Evolutionary conservation across 2,888 invertebrate species (phyloP).

Genomic region (Nymphalis c-album): DNA sequence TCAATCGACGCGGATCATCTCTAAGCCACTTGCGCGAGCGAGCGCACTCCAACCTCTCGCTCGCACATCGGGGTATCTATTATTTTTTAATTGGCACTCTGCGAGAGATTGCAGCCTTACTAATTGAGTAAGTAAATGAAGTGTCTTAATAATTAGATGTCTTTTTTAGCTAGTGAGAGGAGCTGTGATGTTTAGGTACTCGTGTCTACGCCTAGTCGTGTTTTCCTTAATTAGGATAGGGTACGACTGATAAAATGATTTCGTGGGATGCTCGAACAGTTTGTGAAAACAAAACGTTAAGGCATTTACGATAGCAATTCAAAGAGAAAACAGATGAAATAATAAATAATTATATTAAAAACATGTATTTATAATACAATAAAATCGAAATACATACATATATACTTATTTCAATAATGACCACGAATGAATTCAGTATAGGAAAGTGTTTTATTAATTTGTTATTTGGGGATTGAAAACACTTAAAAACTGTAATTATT

Average conservation of each 20-base stretch:
- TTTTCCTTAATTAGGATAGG: conserved; percentile 42
- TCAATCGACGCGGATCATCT: conserved; percentile 59
- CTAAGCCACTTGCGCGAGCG: conserved; percentile 60
- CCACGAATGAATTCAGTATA: too few relatives aligned
- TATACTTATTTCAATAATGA: too few relatives aligned
- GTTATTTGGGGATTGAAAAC: too few relatives aligned
- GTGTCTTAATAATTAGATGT: conserved; percentile 77
- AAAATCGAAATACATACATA: too few relatives aligned
- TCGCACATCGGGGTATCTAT: conserved; percentile 66
- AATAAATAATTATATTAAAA: too few relatives aligned
- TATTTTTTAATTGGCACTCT: conserved; percentile 80
- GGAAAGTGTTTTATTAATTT: too few relatives aligned
- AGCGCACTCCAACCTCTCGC: conserved; percentile 56
- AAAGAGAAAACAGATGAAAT: not conserved
- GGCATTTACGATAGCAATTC: not conserved
- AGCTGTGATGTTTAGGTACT: conserved; percentile 44
- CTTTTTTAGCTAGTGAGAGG: conserved; percentile 61
- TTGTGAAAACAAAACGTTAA: conserved; percentile 1
- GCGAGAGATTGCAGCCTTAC: conserved; percentile 68
- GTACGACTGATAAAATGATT: conserved; percentile 20
- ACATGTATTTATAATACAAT: too few relatives aligned
- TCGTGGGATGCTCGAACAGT: not conserved
- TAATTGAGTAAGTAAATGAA: conserved; percentile 79
- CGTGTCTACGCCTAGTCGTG: conserved; percentile 39
- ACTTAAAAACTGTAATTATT: not conserved